Base-by-base conservation (phyloP, 2,888 invertebrate species). In the Drosophila trichaetosa region DNA sequence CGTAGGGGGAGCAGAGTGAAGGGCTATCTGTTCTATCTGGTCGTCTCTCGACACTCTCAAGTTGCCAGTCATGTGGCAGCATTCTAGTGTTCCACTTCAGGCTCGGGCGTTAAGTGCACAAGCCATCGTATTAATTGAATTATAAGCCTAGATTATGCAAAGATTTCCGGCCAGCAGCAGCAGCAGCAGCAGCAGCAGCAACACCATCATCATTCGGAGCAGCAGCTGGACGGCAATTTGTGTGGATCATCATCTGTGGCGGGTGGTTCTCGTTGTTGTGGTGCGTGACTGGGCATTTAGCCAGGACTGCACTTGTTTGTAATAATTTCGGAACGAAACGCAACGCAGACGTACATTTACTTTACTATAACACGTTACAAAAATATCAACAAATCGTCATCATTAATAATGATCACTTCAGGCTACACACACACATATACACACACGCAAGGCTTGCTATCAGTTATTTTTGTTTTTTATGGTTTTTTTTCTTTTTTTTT, bases 321-420 rank as follows among this genome's bases (percentile, higher is more conserved):
- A 87, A 74, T 84, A 76, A 24, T 76, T 76, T 11, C 36, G 21
- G 52, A 52, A 54, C 73, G 66, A 42, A 56, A 46, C 49, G 57
- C 49, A 48, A 60, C 69, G 86, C 79, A 76, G 69, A 69, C 68
- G 63, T 16, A 46, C 16, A 24, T 34, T 69, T 65, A 40, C 66
- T 36, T 51, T 87, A 89, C 85, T 89, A 87, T 81, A 87, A 88
- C 89, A 91, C 87, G 90, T 91, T 91, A 91, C 87, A 87, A 90
- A 92, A 92, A 91, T 91, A 91, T 92, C 92, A 92, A 92, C 92
- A 92, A 92, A 92, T 92, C 92, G 92, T 91, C 91, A 92, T 92
- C 92, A 92, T 92, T 92, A 92, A 92, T 92, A 92, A 92, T 90
- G 90, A 92, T 92, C 92, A 91, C 89, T 89, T 85, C 74, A 70